Base-by-base conservation (phyloP, 30 jellyfish, hydroid and myxozoan species). In the Aurelia aurita complex sp. Pacific region DNA sequence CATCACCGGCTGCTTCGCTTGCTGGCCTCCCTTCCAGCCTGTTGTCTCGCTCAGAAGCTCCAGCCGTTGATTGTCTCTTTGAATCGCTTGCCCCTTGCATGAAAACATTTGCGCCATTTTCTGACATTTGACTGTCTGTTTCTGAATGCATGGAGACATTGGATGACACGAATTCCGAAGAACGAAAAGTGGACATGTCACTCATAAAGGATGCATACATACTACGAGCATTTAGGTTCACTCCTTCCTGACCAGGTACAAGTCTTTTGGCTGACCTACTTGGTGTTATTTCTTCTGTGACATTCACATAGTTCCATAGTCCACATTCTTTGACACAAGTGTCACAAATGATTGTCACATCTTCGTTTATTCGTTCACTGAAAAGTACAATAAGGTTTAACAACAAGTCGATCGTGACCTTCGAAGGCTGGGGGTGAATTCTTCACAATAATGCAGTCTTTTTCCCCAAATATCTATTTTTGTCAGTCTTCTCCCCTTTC, bases 301-400 rank as follows among this genome's bases (percentile, higher is more conserved):
- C 91, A 19, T 68, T 81, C 17, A 89, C 86, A 57, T 53, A 95
- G 69, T 95, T 90, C 99, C 99, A 95, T 69, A 95, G 80, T 15
- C 99, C 99, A 51, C 89, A 92, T 73, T 95, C 97, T 61, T 75
- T 86, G 1, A 87, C 83, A 85, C 99, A 95, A 34, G 90, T 68
- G 60, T 94, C 87, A 71, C 99, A 95, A 35, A 64, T 36, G 35
- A 95, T 82, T 53, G 99, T 86, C 11, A 97, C 96, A 77, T 95
- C 97, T 12, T 95, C 92, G 3, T 85, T 90, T 11, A 87, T 73
- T 5, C 87, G 77, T 34, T 86, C 88, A 70, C 99, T 95, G 69
- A 17, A 69, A 74, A 65, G 40, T 23, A 23, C 29, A 23, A 23
- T 23, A 23, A 23, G 29, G 29, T 23, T 23, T 23, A 23, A 23